These are phyloP conservation scores for Gnathonemus echidnorhynchus DNA, from an alignment of 2,113 vertebrate species.

Conservation along the genomic window DNA sequence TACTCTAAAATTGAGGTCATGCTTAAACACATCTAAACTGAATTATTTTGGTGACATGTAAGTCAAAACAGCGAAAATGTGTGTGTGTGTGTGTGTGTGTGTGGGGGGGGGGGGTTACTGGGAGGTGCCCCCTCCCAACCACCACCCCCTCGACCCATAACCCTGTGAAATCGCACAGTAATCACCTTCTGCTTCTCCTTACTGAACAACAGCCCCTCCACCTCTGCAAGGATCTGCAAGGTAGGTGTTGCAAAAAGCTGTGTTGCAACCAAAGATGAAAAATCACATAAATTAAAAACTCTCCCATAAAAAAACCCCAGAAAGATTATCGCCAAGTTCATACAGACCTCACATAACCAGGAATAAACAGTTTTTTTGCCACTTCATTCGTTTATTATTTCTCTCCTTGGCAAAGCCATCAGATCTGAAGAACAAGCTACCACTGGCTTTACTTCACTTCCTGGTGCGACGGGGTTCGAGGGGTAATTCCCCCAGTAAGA, in stretches of 20 bases:
- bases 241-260: neutral
- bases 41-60: neutral
- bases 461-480: neutral
- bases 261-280: neutral
- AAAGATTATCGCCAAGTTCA: neutral
- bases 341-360: neutral
- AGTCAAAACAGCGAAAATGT: neutral
- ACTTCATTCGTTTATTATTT: neutral
- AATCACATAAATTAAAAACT: neutral
- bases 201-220: neutral
- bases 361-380: neutral
- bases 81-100: neutral
- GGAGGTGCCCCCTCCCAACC: neutral
- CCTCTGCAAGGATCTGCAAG: neutral
- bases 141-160: neutral
- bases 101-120: no score
- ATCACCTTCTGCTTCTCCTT: neutral
- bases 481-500: neutral
- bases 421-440: neutral
- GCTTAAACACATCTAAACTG: neutral
- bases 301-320: neutral
- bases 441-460: neutral
- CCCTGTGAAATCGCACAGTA: neutral
- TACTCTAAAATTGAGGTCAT: neutral
- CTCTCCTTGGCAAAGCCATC: neutral